Percentiles rank a stretch among this genome's conserved stretches.
These are phyloP conservation scores for Candidula unifasciata DNA, from an alignment of 2,888 invertebrate species.

Conservation along the genomic window DNA sequence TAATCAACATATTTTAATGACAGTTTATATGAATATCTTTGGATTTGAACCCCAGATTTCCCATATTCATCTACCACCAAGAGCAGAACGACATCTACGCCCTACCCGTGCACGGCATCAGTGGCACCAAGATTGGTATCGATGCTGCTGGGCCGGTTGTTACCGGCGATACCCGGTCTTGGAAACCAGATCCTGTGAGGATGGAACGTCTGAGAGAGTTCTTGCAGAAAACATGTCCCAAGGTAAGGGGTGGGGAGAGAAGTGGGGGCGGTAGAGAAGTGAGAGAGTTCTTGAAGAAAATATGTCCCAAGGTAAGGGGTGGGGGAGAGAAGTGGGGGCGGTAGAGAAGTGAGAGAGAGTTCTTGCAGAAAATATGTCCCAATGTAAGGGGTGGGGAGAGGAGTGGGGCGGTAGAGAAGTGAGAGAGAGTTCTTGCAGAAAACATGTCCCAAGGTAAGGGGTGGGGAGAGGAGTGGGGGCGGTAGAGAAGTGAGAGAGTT, in stretches of 20 bases:
- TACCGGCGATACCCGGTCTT: conserved; percentile 70
- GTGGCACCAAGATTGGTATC: conserved; percentile 73
- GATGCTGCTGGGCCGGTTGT: conserved; percentile 72
- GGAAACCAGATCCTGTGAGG: conserved; percentile 68
- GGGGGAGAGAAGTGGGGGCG: neutral
- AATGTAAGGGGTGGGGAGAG: neutral
- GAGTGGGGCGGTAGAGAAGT: neutral
- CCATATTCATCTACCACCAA: conserved; percentile 71
- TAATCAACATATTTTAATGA: neutral
- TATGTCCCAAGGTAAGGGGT: too few relatives aligned
- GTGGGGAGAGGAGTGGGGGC: neutral
- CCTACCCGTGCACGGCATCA: conserved; percentile 71
- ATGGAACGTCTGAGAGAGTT: conserved; percentile 65
- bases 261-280: neutral
- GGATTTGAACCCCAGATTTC: conserved; percentile 63
- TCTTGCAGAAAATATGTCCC: too few relatives aligned
- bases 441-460: neutral
- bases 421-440: neutral
- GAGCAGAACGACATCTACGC: conserved; percentile 68
- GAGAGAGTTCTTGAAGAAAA: neutral
- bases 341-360: neutral
- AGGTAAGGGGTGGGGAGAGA: conserved; percentile 59
- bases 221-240: conserved; percentile 67
- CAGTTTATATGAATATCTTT: neutral
- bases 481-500: neutral